Evolutionary conservation across 2,113 vertebrate species (phyloP).

Genomic region (Thryonomys swinderianus): DNA sequence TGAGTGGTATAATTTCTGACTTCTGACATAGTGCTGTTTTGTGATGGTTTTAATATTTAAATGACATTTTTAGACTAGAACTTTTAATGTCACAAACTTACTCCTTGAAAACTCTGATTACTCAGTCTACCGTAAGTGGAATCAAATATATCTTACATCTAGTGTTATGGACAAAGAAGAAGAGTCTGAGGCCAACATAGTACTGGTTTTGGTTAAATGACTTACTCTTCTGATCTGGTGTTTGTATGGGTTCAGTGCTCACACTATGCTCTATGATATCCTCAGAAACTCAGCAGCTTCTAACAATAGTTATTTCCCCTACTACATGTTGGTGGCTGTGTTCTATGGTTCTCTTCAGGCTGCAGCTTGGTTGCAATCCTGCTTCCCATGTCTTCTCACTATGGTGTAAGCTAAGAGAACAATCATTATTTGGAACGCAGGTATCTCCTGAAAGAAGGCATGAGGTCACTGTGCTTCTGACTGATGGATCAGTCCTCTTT

Average conservation of each 20-base stretch:
- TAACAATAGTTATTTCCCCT: neutral
- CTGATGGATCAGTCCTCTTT: neutral
- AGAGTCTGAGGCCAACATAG: neutral
- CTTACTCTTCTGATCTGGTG: neutral
- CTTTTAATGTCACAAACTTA: neutral
- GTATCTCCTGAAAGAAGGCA: neutral
- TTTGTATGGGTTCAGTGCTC: neutral
- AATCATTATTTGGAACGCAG: neutral
- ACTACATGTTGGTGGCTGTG: neutral
- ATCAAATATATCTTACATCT: neutral
- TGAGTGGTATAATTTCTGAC: neutral
- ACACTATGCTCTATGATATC: neutral
- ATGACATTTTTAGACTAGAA: neutral
- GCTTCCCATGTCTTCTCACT: neutral
- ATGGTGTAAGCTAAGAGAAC: neutral
- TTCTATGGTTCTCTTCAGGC: neutral
- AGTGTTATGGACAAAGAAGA: neutral
- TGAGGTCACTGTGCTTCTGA: neutral
- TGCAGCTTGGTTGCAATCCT: neutral
- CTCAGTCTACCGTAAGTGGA: neutral
- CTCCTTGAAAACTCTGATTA: neutral
- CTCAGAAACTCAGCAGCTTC: neutral
- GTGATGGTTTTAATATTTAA: neutral
- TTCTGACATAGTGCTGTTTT: neutral
- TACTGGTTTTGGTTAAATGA: neutral